Base-by-base conservation (phyloP, 2,888 invertebrate genomes). In the Zele albiditarsus region DNA sequence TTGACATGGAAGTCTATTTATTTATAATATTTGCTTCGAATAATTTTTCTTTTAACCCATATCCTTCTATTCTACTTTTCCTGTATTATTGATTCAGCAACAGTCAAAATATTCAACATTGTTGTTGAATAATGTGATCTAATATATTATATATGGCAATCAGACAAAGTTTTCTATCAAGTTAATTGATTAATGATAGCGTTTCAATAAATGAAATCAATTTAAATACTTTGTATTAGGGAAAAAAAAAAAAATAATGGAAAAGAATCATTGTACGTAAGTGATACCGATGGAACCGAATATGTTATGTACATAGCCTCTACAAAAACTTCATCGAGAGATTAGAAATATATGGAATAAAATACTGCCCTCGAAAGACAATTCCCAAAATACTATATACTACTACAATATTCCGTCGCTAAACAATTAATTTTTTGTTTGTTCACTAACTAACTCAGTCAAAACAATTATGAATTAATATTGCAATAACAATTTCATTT, bases 381-480 rank as follows among this genome's bases (percentile, higher is more conserved):
- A 25, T 27, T 53, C 28, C n/a, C 10, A 16, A 46, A 62, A 66
- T 69, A 62, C 46, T 46, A 25, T 49, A 63, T 23, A 62, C 33
- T 62, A 42, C n/a, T 60, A 38, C 31, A 31, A 62, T 62, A 69
- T 69, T 33, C 14, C 27, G 38, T 62, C 46, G 27, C 23, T 23
- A 68, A 62, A 68, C 28, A 14, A 71, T 72, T 38, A 12, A 8
- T 12, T 38, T 58, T 65, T 27, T 70, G 60, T 65, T 74, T 70
- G 60, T 65, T 70, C 42, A 70, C 74, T 74, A 70, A 65, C 70
- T 74, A 71, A 63, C 33, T 74, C 74, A 74, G 74, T 74, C 74
- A 58, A 70, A 49, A 28, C 5, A 74, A 70, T 38, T 70, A 42
- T 66, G 38, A 28, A 70, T 57, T 68, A 69, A 69, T 63, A 70